Conservation (phyloP, 2,888 invertebrate species). For the Bimastos eiseni region DNA sequence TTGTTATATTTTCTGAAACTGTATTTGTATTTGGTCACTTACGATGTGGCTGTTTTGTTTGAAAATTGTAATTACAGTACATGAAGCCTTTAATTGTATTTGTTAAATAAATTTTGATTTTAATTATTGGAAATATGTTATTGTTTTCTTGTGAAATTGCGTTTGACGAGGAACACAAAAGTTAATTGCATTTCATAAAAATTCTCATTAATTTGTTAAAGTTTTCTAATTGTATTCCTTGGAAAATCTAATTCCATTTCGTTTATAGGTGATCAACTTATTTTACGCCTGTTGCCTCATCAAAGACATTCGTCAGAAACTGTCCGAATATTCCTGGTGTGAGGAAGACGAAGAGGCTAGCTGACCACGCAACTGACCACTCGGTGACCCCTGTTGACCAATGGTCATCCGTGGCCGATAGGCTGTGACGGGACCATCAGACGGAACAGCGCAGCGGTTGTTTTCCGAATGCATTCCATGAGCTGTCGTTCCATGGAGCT, state of each 20-base stretch:
- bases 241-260: neutral
- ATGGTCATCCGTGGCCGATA: neutral
- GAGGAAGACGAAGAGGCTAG: conserved; percentile 33
- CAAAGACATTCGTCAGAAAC: conserved; percentile 35
- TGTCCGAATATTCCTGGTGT: conserved; percentile 39
- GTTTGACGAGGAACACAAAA: too few species aligned
- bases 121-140: neutral
- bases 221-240: neutral
- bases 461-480: conserved; percentile 13
- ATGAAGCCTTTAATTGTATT: too few species aligned
- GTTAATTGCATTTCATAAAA: neutral
- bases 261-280: conserved; percentile 32
- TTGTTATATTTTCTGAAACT: neutral
- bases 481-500: neutral
- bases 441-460: neutral
- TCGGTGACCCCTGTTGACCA: neutral
- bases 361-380: neutral
- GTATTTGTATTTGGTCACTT: neutral
- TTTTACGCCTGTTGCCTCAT: conserved; percentile 37
- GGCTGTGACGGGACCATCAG: neutral
- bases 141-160: too few species aligned
- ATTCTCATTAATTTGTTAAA: neutral
- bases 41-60: neutral
- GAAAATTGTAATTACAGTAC: neutral
- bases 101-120: too few species aligned